Evolutionary conservation across 2,888 invertebrate genomes (phyloP), one percentile per base, ranked within the genome.

Genomic region (Pristionchus fissidentatus): DNA sequence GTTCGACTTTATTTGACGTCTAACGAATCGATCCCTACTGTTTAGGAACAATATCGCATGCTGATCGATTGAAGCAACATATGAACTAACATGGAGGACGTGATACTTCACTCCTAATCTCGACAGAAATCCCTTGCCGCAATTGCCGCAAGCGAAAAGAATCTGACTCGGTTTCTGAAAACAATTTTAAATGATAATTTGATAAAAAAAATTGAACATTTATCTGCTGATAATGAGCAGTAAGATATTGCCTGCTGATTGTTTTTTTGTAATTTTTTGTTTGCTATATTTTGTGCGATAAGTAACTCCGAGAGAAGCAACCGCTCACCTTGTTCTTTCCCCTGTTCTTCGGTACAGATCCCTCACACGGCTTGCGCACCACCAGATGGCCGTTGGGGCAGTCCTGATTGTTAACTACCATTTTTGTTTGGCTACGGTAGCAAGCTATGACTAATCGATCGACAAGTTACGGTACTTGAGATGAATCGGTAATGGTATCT

Each of bases 101-200:
- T 79, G 79, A 38, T 79, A 79, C 41, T 57, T 79, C 38, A 57
- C 79, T 13, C 79, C 79, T 46, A 55, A 41, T 38, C 79, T 22
- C 3, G 79, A 79, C 22, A 38, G 22, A 41, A 79, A 79, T 7
- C 35, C 55, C 57, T 79, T 55, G 0, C 79, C 79, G 38, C 79
- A 79, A 1, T 15, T 5, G 2, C 32, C 26, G 57, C 79, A 79
- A n/a, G 79, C 79, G 57, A n/a, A 79, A 3, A 35, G n/a, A 38
- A 43, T 35, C 75, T 75, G 32, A 13, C 15, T n/a, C n/a, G n/a
- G n/a, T n/a, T n/a, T n/a, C n/a, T n/a, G n/a, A n/a, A n/a, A n/a
- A n/a, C 19, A 62, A 10, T 62, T 62, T 5, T 3, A 29, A 13
- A 62, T 26, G 7, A 29, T 35, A 7, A 29, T 62, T 35, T 62